These are phyloP conservation scores for Yoshiicerus persimilis DNA, from an alignment of 1,140 invertebrate genomes.

Conservation along the genomic window DNA sequence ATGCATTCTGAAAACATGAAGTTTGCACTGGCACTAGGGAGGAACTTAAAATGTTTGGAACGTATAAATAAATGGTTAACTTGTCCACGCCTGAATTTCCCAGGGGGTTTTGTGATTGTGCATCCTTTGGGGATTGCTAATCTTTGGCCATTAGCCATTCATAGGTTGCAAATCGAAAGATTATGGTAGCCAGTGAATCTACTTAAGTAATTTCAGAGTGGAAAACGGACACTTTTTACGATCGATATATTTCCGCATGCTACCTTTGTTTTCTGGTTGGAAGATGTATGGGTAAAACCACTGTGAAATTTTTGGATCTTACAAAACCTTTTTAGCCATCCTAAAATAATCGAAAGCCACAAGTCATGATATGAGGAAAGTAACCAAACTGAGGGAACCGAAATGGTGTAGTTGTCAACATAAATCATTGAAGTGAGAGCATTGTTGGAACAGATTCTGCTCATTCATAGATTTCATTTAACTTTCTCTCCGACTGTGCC, in stretches of 20 bases:
- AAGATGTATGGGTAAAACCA: not conserved
- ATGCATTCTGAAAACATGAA: too few species aligned
- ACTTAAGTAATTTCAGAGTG: too few species aligned
- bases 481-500: not conserved
- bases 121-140: too few species aligned
- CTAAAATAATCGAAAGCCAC: not conserved
- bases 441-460: not conserved
- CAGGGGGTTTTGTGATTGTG: too few species aligned
- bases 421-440: not conserved
- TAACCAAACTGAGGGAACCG: not conserved
- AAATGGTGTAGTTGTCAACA: conserved; percentile 1
- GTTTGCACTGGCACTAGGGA: too few species aligned
- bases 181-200: too few species aligned
- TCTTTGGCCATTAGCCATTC: too few species aligned
- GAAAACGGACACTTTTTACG: not conserved
- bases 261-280: not conserved
- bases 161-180: not conserved
- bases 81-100: too few species aligned
- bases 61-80: too few species aligned
- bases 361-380: not conserved
- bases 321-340: not conserved
- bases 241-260: not conserved
- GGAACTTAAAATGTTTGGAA: too few species aligned
- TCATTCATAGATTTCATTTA: conserved; percentile 12
- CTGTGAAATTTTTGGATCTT: not conserved